Conservation (phyloP, 2,797 vertebrate species). For the Oreochromis grahami region DNA sequence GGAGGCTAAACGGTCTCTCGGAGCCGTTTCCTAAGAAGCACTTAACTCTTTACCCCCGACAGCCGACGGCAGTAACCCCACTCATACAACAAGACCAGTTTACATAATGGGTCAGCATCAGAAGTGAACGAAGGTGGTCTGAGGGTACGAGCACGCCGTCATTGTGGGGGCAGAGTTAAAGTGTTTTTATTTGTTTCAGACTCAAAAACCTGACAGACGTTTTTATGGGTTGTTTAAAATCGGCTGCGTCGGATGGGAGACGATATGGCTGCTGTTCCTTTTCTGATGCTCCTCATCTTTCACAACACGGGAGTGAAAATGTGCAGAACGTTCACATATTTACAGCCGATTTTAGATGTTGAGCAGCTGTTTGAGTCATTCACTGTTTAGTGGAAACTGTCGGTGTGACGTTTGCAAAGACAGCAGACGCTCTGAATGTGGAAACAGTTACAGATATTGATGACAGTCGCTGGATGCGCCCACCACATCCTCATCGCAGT, state of each 20-base stretch:
- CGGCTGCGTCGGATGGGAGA: no score
- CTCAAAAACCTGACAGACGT: not conserved
- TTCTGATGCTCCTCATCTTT: not conserved
- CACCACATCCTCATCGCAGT: accelerated
- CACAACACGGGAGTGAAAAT: not conserved
- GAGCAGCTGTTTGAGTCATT: not conserved
- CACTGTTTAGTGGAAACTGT: not conserved
- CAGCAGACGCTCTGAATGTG: not conserved
- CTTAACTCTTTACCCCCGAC: not conserved
- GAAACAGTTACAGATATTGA: not conserved
- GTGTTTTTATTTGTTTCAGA: not conserved
- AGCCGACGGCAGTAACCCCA: not conserved
- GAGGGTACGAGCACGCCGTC: not conserved
- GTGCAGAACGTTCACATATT: not conserved
- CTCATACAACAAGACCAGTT: not conserved
- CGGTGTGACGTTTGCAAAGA: not conserved
- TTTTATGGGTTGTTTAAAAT: not conserved
- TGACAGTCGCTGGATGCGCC: not conserved
- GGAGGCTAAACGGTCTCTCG: not conserved
- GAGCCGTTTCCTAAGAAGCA: not conserved
- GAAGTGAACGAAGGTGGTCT: accelerated
- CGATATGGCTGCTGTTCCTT: not conserved
- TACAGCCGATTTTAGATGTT: accelerated
- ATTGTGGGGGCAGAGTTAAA: accelerated
- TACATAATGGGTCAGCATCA: not conserved